Base-by-base conservation (phyloP, 2,797 vertebrate species). In the Notoglanidium macrostoma region DNA sequence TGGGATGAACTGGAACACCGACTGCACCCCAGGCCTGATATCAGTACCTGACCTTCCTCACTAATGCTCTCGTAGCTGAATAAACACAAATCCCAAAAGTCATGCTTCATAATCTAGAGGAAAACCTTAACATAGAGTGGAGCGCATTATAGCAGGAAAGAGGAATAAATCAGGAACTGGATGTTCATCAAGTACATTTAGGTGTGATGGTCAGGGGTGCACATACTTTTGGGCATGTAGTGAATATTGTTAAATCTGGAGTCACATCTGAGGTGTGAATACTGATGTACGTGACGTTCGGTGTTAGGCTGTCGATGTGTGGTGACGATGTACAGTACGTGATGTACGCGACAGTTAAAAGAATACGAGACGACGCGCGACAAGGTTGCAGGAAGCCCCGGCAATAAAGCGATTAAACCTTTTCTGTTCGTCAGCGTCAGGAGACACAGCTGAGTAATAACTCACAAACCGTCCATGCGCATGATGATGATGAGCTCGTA, bases 401-500 rank as follows among this genome's bases (percentile, higher is more conserved):
- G 35, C 35, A 70, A 87, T 88, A 83, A 85, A 54, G 44, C 55
- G 72, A 89, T 85, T 57, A 83, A 83, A 46, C 32, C 73, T 51
- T 80, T 86, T 85, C 67, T 54, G 81, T 87, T 88, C 77, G 67
- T 87, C 84, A 46, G 55, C 57, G 32, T 84, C 79, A n/a, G 54
- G 65, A 32, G 61, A 51, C 23, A 11, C 29, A 67, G 79, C 29
- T 57, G 87, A 55, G 83, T 86, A 55, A 77, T 85, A 83, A 76
- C 86, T 86, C 44, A 80, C 1, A 9, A 26, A 59, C 63, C 61
- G 77, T 83, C 85, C 67, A 32, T 86, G 70, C 78, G 17, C 54
- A 21, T 5, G 59, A 87, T 84, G 83, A 89, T 86, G 83, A 89
- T 87, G 83, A 89, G 72, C 29, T 81, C 11, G 72, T 87, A 92